These are phyloP conservation scores for Cassiopea xamachana DNA, from an alignment of 30 jellyfish, hydroid and myxozoan genomes.

Conservation along the genomic window DNA sequence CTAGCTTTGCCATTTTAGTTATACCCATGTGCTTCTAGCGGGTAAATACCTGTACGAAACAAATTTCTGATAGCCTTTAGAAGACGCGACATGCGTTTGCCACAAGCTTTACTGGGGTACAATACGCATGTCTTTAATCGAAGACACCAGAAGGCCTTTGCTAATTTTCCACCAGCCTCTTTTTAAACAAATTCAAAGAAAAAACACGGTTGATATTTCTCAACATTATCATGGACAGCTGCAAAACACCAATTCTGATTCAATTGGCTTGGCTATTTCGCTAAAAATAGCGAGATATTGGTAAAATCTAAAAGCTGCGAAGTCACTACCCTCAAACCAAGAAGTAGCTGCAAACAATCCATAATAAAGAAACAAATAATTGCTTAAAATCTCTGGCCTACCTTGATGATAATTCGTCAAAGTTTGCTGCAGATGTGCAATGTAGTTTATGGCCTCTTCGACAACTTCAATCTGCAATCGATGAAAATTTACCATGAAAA, in stretches of 20 bases:
- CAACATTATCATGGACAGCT: constrained; percentile 11
- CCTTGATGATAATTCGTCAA: constrained; percentile 59
- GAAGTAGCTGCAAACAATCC: neutral
- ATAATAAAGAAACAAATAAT: neutral
- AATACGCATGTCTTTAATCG: neutral
- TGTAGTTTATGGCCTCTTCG: constrained; percentile 79
- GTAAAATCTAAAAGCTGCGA: neutral
- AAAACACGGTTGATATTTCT: constrained; percentile 13
- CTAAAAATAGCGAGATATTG: neutral
- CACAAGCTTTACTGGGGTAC: neutral
- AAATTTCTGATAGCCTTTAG: neutral
- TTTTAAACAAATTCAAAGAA: constrained; percentile 39
- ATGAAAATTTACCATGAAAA: neutral
- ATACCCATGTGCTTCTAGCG: neutral
- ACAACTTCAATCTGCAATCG: constrained; percentile 76
- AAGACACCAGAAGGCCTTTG: constrained; percentile 7
- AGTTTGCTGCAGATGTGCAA: constrained; percentile 73
- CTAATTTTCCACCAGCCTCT: constrained; percentile 24
- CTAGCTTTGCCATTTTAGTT: neutral
- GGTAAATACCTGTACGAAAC: neutral
- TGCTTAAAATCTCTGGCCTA: constrained; percentile 33
- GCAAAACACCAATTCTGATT: constrained; percentile 4
- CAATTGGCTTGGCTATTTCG: neutral
- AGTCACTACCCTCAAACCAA: neutral
- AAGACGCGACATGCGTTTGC: neutral